phyloP scores from a whole-genome alignment of 2,113 vertebrate species.

The Dryoscopus gambensis region DNA sequence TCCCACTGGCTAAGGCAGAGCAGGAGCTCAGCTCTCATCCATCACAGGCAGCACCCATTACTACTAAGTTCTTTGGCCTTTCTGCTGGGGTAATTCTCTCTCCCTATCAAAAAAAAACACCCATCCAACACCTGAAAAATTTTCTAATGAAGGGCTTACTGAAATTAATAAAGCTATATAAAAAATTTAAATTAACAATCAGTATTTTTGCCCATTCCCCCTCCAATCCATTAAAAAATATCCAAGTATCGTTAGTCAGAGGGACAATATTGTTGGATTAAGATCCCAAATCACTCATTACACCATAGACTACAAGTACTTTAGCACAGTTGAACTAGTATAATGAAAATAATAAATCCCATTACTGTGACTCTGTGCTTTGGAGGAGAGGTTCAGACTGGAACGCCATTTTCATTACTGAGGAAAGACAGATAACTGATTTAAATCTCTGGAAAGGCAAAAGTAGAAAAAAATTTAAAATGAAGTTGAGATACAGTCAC shows the following conservation, averaged over 20 bases:
- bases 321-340: not conserved
- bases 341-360: constrained; percentile 3
- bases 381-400: not conserved
- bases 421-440: not conserved
- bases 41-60: not conserved
- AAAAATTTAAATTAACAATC: not conserved
- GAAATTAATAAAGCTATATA: not conserved
- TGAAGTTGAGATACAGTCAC: not conserved
- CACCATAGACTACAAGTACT: not conserved
- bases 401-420: not conserved
- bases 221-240: not conserved
- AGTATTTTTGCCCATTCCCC: not conserved
- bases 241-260: not conserved
- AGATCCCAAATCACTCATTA: not conserved
- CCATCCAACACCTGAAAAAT: not conserved
- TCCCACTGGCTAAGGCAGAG: not conserved
- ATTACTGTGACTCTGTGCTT: not conserved
- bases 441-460: not conserved
- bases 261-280: not conserved
- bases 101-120: not conserved
- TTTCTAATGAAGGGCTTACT: not conserved
- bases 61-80: not conserved
- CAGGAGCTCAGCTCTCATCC: not conserved
- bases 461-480: not conserved
- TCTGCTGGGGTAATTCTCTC: not conserved